These are phyloP conservation scores for Paracyclopina nana DNA, from an alignment of 1,140 invertebrate genomes.

Conservation along the genomic window DNA sequence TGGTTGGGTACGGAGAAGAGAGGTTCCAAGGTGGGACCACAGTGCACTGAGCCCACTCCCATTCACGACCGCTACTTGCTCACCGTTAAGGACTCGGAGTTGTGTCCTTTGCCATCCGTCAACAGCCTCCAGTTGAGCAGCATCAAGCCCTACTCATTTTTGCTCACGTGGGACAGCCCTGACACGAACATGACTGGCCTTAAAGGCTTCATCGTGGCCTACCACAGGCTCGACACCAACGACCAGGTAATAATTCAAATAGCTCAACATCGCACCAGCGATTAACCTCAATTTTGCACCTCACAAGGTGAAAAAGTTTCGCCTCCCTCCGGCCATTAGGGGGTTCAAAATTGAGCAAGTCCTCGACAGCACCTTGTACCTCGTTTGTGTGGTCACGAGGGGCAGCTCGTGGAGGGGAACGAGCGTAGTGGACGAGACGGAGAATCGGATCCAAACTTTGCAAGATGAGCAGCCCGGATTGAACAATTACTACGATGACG, in stretches of 20 bases:
- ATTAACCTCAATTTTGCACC: too few species aligned
- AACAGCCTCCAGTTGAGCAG: not conserved
- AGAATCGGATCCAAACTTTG: too few species aligned
- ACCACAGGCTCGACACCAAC: conserved; percentile 8
- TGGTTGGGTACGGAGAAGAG: not conserved
- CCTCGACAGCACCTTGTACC: not conserved
- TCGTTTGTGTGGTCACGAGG: conserved; percentile 7
- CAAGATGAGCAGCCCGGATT: not conserved
- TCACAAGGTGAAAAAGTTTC: conserved; percentile 13
- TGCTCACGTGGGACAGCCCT: conserved; percentile 9
- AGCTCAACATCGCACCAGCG: too few species aligned
- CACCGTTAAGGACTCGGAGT: conserved; percentile 11
- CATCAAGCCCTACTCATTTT: not conserved
- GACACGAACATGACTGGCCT: conserved; percentile 15
- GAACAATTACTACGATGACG: not conserved
- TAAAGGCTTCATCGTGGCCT: conserved; percentile 14
- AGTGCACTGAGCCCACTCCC: not conserved
- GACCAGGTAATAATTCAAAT: too few species aligned
- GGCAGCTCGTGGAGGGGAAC: conserved; percentile 4
- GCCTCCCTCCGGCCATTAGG: not conserved
- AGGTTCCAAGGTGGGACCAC: conserved; percentile 9
- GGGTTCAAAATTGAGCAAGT: conserved; percentile 1
- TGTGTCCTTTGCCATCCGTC: conserved; percentile 13
- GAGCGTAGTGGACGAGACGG: too few species aligned
- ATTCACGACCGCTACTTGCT: conserved; percentile 1